Percentiles rank a stretch among this genome's conserved stretches.
phyloP scores from a whole-genome alignment of 1,140 invertebrate genomes.

The Camponotus pennsylvanicus region DNA sequence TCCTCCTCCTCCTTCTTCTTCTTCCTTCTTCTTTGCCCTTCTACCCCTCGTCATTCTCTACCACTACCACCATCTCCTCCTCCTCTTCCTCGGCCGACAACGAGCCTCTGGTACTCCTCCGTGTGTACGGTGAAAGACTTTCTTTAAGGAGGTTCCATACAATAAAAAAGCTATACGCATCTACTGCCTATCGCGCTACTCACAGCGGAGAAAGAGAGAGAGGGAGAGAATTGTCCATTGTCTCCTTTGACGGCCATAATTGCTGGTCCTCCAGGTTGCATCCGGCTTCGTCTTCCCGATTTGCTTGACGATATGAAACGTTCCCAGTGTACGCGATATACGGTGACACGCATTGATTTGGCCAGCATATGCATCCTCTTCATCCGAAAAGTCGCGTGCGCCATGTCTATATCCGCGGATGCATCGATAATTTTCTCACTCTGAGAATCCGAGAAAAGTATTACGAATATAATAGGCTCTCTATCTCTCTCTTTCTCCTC shows the following conservation, averaged over 20 bases:
- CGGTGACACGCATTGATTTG: constrained; percentile 8
- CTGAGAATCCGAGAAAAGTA: constrained; percentile 31
- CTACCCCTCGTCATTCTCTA: constrained; percentile 39
- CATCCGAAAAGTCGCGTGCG: constrained; percentile 31
- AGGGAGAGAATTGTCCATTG: constrained; percentile 67
- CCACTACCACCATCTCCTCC: constrained; percentile 62
- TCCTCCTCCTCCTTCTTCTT: constrained; percentile 76
- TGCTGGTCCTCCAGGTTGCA: constrained; percentile 54
- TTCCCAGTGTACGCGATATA: background rate
- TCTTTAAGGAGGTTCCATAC: constrained; percentile 80
- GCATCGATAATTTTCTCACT: background rate
- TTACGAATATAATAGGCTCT: constrained; percentile 13
- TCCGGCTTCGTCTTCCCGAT: constrained; percentile 50
- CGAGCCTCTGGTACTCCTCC: constrained; percentile 67
- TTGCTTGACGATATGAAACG: constrained; percentile 26
- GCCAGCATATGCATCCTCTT: constrained; percentile 21
- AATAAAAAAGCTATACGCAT: constrained; percentile 48
- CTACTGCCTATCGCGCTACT: constrained; percentile 53
- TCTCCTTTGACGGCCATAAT: constrained; percentile 63
- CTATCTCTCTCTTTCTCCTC: too few species aligned
- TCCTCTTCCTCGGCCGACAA: constrained; percentile 26
- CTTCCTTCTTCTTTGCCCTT: constrained; percentile 73
- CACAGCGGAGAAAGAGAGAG: background rate
- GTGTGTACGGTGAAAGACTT: constrained; percentile 85
- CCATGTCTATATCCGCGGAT: background rate